Conservation (phyloP, 2,797 vertebrate species). For the Pseudomugil tenellus region DNA sequence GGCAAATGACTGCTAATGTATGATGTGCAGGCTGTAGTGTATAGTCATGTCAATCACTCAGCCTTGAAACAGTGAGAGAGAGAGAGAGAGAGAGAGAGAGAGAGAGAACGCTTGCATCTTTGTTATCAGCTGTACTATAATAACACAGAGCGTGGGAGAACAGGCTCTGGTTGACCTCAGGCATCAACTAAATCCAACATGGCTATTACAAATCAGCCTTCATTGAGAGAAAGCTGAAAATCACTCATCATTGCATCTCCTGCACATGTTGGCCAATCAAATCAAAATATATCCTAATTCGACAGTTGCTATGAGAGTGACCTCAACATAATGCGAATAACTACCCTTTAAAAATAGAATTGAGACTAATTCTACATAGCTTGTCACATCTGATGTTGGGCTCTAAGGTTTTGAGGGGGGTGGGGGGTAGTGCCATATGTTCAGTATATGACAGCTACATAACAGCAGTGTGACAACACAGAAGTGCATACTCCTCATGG, state of each 20-base stretch:
- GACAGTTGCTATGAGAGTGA: constrained; percentile 77
- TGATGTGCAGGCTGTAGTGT: not conserved
- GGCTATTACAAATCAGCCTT: constrained; percentile 71
- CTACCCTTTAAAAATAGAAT: constrained; percentile 74
- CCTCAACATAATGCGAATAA: constrained; percentile 74
- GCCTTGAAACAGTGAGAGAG: no score
- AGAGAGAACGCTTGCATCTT: constrained; percentile 26
- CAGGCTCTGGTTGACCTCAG: constrained; percentile 64
- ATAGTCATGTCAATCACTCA: constrained; percentile 21
- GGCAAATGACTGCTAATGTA: constrained; percentile 24
- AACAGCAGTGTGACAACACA: constrained; percentile 70
- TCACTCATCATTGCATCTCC: constrained; percentile 62
- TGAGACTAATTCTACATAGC: constrained; percentile 77
- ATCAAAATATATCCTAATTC: constrained; percentile 75
- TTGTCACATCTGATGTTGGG: constrained; percentile 71
- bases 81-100: not conserved
- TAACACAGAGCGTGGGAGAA: constrained; percentile 33
- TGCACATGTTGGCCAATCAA: constrained; percentile 62
- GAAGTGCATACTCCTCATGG: constrained; percentile 66
- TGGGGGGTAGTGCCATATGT: constrained; percentile 70
- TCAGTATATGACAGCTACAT: constrained; percentile 75
- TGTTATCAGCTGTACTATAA: constrained; percentile 44
- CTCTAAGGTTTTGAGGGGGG: constrained; percentile 52
- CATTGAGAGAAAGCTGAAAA: constrained; percentile 65
- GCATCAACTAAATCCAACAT: constrained; percentile 60